Percentiles rank a stretch among this genome's conserved stretches.
Conservation (phyloP, 2,113 vertebrate genomes). For the Capreolus pygargus region DNA sequence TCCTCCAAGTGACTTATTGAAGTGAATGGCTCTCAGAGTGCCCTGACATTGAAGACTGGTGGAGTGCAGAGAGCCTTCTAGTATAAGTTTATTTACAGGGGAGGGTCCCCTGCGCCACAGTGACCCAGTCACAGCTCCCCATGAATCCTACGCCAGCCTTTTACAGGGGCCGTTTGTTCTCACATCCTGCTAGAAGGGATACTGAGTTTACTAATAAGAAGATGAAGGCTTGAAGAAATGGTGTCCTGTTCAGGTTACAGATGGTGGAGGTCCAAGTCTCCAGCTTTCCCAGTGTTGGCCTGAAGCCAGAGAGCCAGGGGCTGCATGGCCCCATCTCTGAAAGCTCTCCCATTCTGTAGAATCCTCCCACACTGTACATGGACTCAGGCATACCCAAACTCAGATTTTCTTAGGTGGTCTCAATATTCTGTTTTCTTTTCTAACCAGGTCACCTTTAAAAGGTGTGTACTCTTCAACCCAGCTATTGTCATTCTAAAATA, state of each 20-base stretch:
- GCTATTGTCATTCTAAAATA: constrained; percentile 5
- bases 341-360: not conserved
- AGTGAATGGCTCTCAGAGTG: too few species aligned
- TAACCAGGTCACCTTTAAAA: not conserved
- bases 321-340: not conserved
- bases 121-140: not conserved
- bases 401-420: not conserved
- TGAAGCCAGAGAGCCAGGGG: not conserved
- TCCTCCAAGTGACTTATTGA: not conserved
- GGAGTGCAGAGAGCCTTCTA: not conserved
- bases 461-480: not conserved
- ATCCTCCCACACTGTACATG: not conserved
- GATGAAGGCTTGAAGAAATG: not conserved
- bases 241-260: not conserved
- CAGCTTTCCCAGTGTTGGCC: not conserved
- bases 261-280: not conserved
- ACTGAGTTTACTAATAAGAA: not conserved
- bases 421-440: not conserved
- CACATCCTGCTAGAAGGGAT: not conserved
- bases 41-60: not conserved
- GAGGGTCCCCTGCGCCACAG: not conserved
- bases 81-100: not conserved
- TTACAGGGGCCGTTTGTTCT: not conserved
- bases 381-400: not conserved
- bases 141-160: not conserved